These are phyloP conservation scores for Malthinus flaveolus DNA, from an alignment of 2,888 invertebrate species.

Conservation along the genomic window DNA sequence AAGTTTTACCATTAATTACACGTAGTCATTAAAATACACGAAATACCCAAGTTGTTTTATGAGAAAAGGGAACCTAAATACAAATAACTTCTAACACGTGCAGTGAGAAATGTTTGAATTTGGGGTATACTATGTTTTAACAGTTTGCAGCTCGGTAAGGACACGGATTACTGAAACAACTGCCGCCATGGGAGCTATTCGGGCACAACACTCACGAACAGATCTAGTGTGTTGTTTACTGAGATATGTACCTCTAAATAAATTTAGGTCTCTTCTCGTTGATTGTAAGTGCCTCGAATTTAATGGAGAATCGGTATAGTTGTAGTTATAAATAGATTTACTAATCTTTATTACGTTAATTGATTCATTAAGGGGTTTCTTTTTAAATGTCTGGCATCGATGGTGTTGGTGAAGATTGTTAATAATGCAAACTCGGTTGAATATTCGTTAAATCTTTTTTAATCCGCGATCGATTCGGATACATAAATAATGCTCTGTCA, in stretches of 20 bases:
- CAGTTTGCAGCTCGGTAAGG: constrained; percentile 28
- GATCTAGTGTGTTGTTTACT: constrained; percentile 24
- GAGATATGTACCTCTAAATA: constrained; percentile 18
- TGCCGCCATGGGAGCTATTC: constrained; percentile 30
- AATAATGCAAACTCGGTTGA: too few relatives aligned
- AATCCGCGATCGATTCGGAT: too few relatives aligned
- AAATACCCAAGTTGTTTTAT: constrained; percentile 3
- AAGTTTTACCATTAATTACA: too few relatives aligned
- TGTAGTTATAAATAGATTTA: too few relatives aligned
- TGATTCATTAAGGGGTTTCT: too few relatives aligned
- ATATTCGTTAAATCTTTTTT: too few relatives aligned
- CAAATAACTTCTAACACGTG: constrained; percentile 28
- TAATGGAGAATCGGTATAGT: background rate
- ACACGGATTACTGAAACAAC: constrained; percentile 32
- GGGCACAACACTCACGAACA: constrained; percentile 24
- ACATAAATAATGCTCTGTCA: too few relatives aligned
- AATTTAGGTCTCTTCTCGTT: constrained; percentile 15
- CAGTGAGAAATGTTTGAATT: constrained; percentile 27
- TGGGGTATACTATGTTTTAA: constrained; percentile 27
- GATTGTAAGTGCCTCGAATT: constrained; percentile 13
- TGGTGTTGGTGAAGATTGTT: too few relatives aligned
- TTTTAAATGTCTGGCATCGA: too few relatives aligned
- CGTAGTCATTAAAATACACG: background rate
- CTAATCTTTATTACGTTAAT: too few relatives aligned
- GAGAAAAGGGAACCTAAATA: constrained; percentile 16